Evolutionary conservation across 1,140 invertebrate genomes (phyloP).

Genomic region (Drosophila pectinifera): DNA sequence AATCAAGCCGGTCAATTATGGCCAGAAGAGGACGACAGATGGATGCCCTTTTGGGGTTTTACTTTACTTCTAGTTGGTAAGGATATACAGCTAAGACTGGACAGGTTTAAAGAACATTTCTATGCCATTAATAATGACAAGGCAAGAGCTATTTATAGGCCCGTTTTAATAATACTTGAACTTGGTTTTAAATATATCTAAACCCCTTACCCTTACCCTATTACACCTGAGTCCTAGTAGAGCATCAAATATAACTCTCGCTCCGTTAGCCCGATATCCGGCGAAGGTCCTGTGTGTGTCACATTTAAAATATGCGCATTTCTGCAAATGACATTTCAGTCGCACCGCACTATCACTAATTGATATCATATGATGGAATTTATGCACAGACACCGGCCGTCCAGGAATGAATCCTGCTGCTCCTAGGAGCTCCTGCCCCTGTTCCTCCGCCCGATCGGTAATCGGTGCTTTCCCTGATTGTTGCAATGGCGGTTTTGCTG

Average conservation of each 20-base stretch:
- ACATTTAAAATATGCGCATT: constrained; percentile 79
- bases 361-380: constrained; percentile 83
- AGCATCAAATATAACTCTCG: constrained; percentile 43
- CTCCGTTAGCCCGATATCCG: constrained; percentile 61
- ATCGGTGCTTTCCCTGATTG: constrained; percentile 67
- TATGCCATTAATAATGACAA: no score
- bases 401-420: not conserved
- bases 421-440: not conserved
- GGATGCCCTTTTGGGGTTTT: constrained; percentile 28
- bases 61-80: no score
- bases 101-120: no score
- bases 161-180: no score
- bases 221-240: constrained; percentile 2
- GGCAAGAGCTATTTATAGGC: not conserved
- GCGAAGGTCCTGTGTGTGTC: constrained; percentile 51
- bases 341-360: constrained; percentile 81
- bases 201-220: not conserved
- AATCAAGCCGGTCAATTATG: constrained; percentile 21
- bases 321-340: constrained; percentile 81
- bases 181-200: not conserved
- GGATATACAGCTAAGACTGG: no score
- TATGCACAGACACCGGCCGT: constrained; percentile 67
- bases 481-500: constrained; percentile 31
- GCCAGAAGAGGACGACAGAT: not conserved
- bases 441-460: constrained; percentile 45